Conservation (phyloP, 2,113 vertebrate genomes). For the Piaya cayana region DNA sequence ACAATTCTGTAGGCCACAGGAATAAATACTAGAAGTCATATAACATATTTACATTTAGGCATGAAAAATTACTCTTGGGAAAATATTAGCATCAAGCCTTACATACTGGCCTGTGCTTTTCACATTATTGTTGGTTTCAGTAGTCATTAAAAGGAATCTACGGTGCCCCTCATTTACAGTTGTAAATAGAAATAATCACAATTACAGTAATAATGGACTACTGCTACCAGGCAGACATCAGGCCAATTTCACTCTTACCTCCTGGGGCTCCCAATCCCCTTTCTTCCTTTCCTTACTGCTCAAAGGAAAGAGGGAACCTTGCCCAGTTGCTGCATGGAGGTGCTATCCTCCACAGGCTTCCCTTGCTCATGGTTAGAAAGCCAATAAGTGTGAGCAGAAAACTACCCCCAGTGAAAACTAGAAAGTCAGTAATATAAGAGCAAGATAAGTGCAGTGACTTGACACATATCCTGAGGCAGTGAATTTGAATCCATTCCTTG, state of each 20-base stretch:
- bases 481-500: conserved; percentile 71
- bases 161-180: background rate
- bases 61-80: background rate
- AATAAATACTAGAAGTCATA: background rate
- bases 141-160: too few species aligned
- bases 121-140: background rate
- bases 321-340: background rate
- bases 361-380: background rate
- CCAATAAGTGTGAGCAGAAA: background rate
- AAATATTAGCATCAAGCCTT: background rate
- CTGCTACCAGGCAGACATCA: background rate
- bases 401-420: conserved; percentile 9
- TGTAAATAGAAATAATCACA: background rate
- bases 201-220: background rate
- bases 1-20: background rate
- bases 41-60: background rate
- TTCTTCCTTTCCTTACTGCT: background rate
- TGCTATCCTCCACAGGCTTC: background rate
- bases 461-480: conserved; percentile 72
- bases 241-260: background rate
- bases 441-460: conserved; percentile 36
- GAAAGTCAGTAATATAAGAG: conserved; percentile 56
- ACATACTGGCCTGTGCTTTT: background rate
- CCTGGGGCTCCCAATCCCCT: background rate
- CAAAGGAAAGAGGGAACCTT: background rate